Evolutionary conservation across 1,140 invertebrate genomes (phyloP).

Genomic region (Solenopsis invicta): DNA sequence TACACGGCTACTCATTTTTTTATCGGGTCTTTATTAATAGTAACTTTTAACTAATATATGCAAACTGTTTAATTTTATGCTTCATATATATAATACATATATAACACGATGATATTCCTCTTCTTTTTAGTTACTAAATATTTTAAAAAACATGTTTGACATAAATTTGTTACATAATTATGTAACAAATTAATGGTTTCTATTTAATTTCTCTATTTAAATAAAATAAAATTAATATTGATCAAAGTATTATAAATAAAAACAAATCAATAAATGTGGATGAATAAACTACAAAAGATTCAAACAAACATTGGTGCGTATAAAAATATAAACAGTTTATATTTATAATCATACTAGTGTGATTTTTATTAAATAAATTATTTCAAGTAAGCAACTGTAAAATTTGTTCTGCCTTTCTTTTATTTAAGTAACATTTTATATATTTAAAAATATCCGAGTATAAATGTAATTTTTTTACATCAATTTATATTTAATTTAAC

Average conservation of each 20-base stretch:
- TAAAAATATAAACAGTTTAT: neutral
- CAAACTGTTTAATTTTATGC: neutral
- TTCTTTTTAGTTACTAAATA: neutral
- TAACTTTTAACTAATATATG: neutral
- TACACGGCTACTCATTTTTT: neutral
- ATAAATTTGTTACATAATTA: constrained; percentile 12
- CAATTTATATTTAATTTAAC: neutral
- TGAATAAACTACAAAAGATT: neutral
- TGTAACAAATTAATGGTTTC: no score
- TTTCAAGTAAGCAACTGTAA: neutral
- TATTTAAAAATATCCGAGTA: neutral
- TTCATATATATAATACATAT: neutral
- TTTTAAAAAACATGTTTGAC: neutral
- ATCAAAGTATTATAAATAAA: neutral
- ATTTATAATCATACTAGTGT: neutral
- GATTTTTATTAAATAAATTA: constrained; percentile 1
- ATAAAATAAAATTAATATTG: neutral
- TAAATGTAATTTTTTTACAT: neutral
- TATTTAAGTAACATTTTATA: neutral
- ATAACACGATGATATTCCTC: neutral
- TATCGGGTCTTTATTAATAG: neutral
- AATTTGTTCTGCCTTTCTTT: neutral
- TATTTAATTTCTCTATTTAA: neutral
- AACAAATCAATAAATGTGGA: neutral
- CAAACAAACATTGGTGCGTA: neutral